Conservation (phyloP, 37 sponge, comb jelly and placozoan species). For the Geodia barretti region DNA sequence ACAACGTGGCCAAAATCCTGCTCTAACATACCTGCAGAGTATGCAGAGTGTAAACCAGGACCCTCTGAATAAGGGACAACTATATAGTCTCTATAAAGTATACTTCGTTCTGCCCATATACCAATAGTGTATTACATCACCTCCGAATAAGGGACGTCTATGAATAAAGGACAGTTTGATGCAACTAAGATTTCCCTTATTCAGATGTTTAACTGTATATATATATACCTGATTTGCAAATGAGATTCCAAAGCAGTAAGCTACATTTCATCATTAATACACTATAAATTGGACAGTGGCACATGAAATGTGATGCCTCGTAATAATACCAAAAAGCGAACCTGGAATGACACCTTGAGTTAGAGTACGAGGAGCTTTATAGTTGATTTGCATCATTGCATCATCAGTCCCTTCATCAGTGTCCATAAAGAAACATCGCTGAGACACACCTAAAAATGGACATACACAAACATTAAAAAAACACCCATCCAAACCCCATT, state of each 20-base stretch:
- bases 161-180: no score
- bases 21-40: conserved; percentile 33
- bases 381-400: conserved; percentile 53
- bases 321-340: no score
- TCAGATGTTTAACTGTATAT: no score
- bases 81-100: not conserved
- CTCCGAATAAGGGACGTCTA: no score
- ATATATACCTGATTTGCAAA: no score
- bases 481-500: not conserved
- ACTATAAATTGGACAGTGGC: no score
- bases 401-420: conserved; percentile 17
- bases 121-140: no score
- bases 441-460: conserved; percentile 35
- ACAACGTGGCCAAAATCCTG: conserved; percentile 67
- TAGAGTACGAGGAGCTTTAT: conserved; percentile 45
- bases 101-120: not conserved
- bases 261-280: no score
- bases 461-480: not conserved
- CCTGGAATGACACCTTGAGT: conserved; percentile 54
- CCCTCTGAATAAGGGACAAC: not conserved
- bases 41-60: not conserved
- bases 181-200: no score
- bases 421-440: conserved; percentile 13
- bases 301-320: no score
- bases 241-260: no score